Evolutionary conservation across 2,888 invertebrate genomes (phyloP), one percentile per base, ranked within the genome.

Genomic region (Acronicta psi): DNA sequence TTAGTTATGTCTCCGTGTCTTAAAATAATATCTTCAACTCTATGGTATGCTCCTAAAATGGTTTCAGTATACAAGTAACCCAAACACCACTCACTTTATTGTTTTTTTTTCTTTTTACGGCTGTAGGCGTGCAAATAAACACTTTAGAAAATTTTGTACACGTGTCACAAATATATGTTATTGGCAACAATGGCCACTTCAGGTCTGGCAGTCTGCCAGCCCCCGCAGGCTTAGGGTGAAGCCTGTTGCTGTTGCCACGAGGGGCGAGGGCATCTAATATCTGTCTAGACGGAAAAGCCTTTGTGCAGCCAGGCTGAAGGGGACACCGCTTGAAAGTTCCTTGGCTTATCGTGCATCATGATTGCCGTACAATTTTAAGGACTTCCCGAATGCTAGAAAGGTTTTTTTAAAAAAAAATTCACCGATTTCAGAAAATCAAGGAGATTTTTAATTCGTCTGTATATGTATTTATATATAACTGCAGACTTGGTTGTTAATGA

Each of bases 181-280:
- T 66, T 71, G 72, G 68, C 52, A 58, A 41, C 37, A 71, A 58
- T 71, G 72, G 68, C 52, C 52, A 41, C 37, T 42, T 31, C 25
- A 31, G 38, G n/a, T 11, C 58, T 67, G 67, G 67, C 72, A 46
- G 14, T n/a, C 23, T 59, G 72, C 67, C 67, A 72, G 29, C n/a
- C 20, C 18, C 29, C 29, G 6, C n/a, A 25, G 36, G 31, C 59
- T 52, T 37, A 49, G 59, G 14, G 20, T 23, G 29, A 55, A 56
- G 67, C 67, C 67, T 67, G 67, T 71, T 71, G 72, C 67, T 29
- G 3, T 8, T 31, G 38, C 34, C n/a, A 46, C 47, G 34, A 23
- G 45, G 29, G 25, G 7, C 18, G 14, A 11, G 54, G 57, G 47
- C 45, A 59, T 59, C 53, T 58, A 31, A 47, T 55, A 46, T 59